Percentiles rank a stretch among this genome's conserved stretches.
phyloP scores from a whole-genome alignment of 2,797 vertebrate species.

The Philypnodon macrostomus region DNA sequence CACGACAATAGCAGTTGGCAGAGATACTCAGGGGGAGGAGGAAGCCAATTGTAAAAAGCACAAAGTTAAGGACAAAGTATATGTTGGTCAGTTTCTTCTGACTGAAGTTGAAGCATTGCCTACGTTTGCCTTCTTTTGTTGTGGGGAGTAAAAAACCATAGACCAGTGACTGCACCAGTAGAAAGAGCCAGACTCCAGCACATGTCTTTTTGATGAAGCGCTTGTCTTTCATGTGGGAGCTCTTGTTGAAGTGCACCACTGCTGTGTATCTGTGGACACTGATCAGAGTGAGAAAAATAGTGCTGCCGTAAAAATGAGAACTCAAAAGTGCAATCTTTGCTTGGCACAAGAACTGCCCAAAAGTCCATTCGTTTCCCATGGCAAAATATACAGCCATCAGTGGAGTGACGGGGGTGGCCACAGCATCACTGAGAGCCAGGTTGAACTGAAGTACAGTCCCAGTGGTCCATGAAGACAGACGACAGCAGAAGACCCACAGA shows the following conservation, averaged over 20 bases:
- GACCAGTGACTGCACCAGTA: conserved; percentile 61
- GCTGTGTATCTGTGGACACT: conserved; percentile 69
- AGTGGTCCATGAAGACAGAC: conserved; percentile 62
- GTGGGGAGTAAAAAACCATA: conserved; percentile 56
- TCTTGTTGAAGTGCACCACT: conserved; percentile 58
- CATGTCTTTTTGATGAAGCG: conserved; percentile 67
- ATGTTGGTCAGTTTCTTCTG: conserved; percentile 36
- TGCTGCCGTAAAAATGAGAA: conserved; percentile 69
- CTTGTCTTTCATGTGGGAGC: conserved; percentile 56
- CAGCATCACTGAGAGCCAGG: conserved; percentile 69
- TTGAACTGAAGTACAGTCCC: conserved; percentile 75
- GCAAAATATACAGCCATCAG: conserved; percentile 64
- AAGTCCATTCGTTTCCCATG: conserved; percentile 57
- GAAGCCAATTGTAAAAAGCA: conserved; percentile 57
- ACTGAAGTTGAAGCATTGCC: conserved; percentile 68
- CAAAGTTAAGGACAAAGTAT: conserved; percentile 65
- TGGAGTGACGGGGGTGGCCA: conserved; percentile 62
- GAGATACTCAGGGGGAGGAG: conserved; percentile 65
- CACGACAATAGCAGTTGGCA: conserved; percentile 55
- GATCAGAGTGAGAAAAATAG: conserved; percentile 75
- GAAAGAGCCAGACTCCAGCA: conserved; percentile 56
- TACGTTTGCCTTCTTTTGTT: conserved; percentile 31
- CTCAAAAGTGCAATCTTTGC: conserved; percentile 65
- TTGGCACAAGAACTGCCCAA: conserved; percentile 66
- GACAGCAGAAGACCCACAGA: conserved; percentile 74